Evolutionary conservation across 1,140 invertebrate species (phyloP), one percentile per base, ranked within the genome.

Genomic region (Parasteatoda tepidariorum): DNA sequence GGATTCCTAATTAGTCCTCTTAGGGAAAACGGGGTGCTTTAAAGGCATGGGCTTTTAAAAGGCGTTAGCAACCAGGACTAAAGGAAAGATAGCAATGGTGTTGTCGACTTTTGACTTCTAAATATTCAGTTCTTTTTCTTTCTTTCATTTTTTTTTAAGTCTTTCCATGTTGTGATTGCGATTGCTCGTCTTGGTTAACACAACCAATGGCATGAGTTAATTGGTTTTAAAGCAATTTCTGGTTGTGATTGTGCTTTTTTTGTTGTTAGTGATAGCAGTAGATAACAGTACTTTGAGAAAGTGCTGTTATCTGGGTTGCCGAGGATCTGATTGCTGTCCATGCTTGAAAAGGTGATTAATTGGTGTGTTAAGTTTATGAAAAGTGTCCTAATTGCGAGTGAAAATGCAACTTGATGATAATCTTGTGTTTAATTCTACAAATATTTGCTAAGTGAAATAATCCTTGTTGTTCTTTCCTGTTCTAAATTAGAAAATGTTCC

Each of bases 1-100:
- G 4, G 55, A 75, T 31, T 75, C 34, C 41, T 71, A 71, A 71
- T 71, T 71, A 71, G 68, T 31, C 41, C 68, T 71, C 68, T 71
- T 71, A 71, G 57, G 68, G 68, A 71, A 71, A 71, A 55, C 48
- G 68, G 68, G 48, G 48, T 15, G 15, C 7, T 0, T 28, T 5
- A 55, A n/a, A n/a, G 41, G 28, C 26, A 13, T n/a, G 38, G 22
- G 38, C 57, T 59, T n/a, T 26, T 59, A 59, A 59, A 59, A 59
- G 24, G 24, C 24, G 24, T 22, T 7, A 7, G 6, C 57, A 7
- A n/a, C n/a, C 57, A 7, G 9, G 9, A n/a, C 57, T 26, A 7
- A 1, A n/a, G 57, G 24, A 1, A 48, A 48, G 7, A 7, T 18
- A 48, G 41, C 41, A 48, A 18, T 48, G 7, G 15, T 22, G 24